phyloP scores from a whole-genome alignment of 1,140 invertebrate genomes.

The Hypothenemus hampei region DNA sequence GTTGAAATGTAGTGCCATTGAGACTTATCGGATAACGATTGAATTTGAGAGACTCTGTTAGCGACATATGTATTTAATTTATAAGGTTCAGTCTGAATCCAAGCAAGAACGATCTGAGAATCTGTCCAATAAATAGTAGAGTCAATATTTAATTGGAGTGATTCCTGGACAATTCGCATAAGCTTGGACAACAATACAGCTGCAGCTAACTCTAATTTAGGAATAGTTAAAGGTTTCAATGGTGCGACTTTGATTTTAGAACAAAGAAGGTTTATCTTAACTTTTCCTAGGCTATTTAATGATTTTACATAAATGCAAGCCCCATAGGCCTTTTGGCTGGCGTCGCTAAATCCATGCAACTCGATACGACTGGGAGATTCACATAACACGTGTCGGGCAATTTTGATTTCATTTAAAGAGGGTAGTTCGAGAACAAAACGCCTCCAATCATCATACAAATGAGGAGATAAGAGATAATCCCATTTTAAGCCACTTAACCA shows the following conservation, averaged over 20 bases:
- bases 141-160: conserved; percentile 1
- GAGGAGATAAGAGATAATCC: no score
- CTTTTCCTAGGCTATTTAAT: no score
- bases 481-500: conserved; percentile 8
- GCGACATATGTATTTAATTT: conserved; percentile 10
- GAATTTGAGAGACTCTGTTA: conserved; percentile 21
- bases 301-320: not conserved
- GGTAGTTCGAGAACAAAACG: no score
- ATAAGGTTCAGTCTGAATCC: conserved; percentile 10
- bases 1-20: conserved; percentile 37
- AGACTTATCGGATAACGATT: conserved; percentile 22
- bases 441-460: no score
- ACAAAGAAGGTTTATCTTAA: not conserved
- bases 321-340: conserved; percentile 7
- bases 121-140: conserved; percentile 17
- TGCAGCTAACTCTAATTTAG: conserved; percentile 13
- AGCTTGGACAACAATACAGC: conserved; percentile 9
- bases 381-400: no score
- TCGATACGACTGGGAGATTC: no score
- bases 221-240: conserved; percentile 9
- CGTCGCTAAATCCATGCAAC: conserved; percentile 11
- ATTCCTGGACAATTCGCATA: not conserved
- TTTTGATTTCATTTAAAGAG: no score
- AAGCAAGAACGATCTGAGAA: conserved; percentile 18
- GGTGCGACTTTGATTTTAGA: conserved; percentile 11